Evolutionary conservation across 1,140 invertebrate species (phyloP), one percentile per base, ranked within the genome.

Genomic region (Achatina immaculata): DNA sequence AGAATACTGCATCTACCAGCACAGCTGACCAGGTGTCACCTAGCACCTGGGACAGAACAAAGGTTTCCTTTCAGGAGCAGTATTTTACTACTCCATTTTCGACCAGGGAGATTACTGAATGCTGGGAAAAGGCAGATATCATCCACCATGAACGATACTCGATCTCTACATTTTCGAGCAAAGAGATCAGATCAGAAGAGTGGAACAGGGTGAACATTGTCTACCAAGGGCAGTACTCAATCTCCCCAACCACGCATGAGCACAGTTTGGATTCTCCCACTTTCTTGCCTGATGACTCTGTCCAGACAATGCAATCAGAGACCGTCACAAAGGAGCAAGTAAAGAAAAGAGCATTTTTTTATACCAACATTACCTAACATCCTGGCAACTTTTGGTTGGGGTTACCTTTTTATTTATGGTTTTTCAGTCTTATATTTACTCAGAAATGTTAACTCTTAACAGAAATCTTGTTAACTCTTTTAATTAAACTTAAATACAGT

Each of bases 1-100:
- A 84, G 21, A 42, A 68, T 24, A 69, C 76, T 11, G 42, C 36
- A 34, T 78, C 79, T 38, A 55, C 68, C 38, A 76, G 84, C 34
- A 80, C 83, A 65, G 85, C 78, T 86, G 51, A 87, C 82, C n/a
- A 83, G 86, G 34, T 83, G 85, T 51, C 71, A 31, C 4, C 58
- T n/a, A 3, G 31, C 28, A 6, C 28, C 58, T 31, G 58, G 28
- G 28, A 62, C 28, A 11, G 11, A 11, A 19, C 58, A 6, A 62
- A 6, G 7, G 21, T 31, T 0, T 31, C 28, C n/a, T 62, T 31
- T 19, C 58, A 62, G 58, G 48, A 55, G 24, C 48, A 19, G 24
- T 62, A 31, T 62, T 62, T 28, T 31, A 9, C 58, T 2, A 31
- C 28, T 34, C 1, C 58, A 28, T 31, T 62, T 62, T 62, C 58